Conservation (phyloP, 2,888 invertebrate genomes). For the Eupithecia centaureata region DNA sequence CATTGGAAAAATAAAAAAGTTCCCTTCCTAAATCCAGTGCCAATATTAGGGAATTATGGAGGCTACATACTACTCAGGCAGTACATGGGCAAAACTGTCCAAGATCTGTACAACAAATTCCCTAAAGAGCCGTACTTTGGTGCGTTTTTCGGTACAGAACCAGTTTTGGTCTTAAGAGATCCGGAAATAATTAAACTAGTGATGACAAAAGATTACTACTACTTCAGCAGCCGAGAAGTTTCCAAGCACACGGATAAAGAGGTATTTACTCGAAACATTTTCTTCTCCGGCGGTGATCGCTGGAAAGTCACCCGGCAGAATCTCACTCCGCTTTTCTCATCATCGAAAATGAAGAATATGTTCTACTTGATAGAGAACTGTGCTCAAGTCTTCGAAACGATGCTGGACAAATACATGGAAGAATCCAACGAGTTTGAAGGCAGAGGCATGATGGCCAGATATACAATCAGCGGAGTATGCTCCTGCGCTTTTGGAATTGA, state of each 20-base stretch:
- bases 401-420: constrained; percentile 51
- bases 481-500: constrained; percentile 66
- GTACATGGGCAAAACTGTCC: constrained; percentile 45
- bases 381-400: constrained; percentile 50
- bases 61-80: constrained; percentile 55
- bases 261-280: constrained; percentile 54
- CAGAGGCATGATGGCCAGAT: constrained; percentile 53
- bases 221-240: constrained; percentile 63
- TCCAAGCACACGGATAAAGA: constrained; percentile 57
- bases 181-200: constrained; percentile 62
- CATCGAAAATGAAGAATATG: constrained; percentile 70
- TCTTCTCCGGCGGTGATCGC: constrained; percentile 59
- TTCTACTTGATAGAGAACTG: constrained; percentile 63
- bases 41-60: constrained; percentile 64
- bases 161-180: constrained; percentile 63
- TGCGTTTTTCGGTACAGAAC: constrained; percentile 65
- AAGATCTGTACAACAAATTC: constrained; percentile 57
- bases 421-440: constrained; percentile 48
- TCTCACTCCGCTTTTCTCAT: constrained; percentile 64
- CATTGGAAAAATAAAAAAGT: constrained; percentile 64
- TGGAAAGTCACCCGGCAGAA: constrained; percentile 70
- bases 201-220: constrained; percentile 65
- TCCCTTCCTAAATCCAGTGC: constrained; percentile 50
- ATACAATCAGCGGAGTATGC: constrained; percentile 64
- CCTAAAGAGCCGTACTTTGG: constrained; percentile 62